phyloP scores from a whole-genome alignment of 2,113 vertebrate species.

The Lipotes vexillifer region DNA sequence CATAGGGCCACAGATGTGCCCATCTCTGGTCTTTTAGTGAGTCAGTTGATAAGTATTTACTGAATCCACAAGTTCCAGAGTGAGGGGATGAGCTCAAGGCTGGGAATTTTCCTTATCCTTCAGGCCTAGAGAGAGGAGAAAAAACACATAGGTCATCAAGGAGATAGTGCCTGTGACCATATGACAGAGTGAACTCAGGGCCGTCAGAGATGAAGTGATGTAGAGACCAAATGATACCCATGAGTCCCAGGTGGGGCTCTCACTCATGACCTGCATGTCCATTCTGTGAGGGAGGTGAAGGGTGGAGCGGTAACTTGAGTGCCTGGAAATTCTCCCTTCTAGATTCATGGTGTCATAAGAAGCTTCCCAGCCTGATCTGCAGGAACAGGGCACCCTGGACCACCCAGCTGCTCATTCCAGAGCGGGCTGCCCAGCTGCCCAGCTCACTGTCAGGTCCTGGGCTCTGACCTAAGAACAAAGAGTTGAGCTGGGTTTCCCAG shows the following conservation, averaged over 20 bases:
- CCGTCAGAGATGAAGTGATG: background rate
- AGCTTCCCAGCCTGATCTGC: background rate
- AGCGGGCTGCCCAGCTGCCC: background rate
- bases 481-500: background rate
- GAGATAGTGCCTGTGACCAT: background rate
- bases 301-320: background rate
- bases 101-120: background rate
- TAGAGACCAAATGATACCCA: background rate
- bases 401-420: background rate
- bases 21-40: background rate
- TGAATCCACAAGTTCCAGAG: background rate
- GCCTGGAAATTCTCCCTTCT: background rate
- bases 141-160: background rate
- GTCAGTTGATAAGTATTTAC: background rate
- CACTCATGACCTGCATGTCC: background rate
- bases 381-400: background rate
- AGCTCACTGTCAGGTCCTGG: background rate
- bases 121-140: background rate
- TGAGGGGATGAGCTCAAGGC: background rate
- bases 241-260: background rate
- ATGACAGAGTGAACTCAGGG: background rate
- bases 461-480: background rate
- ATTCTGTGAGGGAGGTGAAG: background rate
- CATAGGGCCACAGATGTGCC: background rate
- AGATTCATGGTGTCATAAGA: background rate